Conservation (phyloP, 2,113 vertebrate genomes). For the Chrysochloris asiatica region DNA sequence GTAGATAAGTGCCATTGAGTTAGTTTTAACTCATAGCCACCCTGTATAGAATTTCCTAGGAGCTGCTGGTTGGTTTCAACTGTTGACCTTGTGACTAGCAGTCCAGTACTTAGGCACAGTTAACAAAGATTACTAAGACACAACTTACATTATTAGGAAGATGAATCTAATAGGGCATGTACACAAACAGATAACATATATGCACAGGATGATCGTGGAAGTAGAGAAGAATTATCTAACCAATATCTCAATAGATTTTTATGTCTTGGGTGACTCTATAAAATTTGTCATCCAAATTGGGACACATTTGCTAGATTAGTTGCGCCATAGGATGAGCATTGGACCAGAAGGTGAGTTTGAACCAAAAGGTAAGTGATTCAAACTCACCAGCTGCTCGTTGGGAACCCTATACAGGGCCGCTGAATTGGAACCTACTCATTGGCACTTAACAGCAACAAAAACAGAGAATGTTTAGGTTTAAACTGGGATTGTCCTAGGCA, state of each 20-base stretch:
- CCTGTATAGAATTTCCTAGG: too few relatives aligned
- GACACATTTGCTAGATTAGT: neutral
- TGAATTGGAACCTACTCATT: too few relatives aligned
- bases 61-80: too few relatives aligned
- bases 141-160: neutral
- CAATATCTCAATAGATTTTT: neutral
- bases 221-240: neutral
- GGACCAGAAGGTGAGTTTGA: too few relatives aligned
- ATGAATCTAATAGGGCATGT: neutral
- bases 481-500: neutral
- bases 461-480: neutral
- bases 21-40: too few relatives aligned
- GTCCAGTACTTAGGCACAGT: neutral
- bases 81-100: too few relatives aligned
- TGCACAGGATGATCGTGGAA: neutral
- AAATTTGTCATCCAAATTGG: neutral
- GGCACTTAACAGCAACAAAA: too few relatives aligned
- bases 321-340: too few relatives aligned
- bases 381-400: too few relatives aligned
- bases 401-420: too few relatives aligned
- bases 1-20: too few relatives aligned
- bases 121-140: constrained; percentile 1
- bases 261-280: neutral
- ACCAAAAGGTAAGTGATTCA: too few relatives aligned
- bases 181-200: neutral